Conservation (phyloP, 1,140 invertebrate genomes). For the Luehdorfia chinensis region DNA sequence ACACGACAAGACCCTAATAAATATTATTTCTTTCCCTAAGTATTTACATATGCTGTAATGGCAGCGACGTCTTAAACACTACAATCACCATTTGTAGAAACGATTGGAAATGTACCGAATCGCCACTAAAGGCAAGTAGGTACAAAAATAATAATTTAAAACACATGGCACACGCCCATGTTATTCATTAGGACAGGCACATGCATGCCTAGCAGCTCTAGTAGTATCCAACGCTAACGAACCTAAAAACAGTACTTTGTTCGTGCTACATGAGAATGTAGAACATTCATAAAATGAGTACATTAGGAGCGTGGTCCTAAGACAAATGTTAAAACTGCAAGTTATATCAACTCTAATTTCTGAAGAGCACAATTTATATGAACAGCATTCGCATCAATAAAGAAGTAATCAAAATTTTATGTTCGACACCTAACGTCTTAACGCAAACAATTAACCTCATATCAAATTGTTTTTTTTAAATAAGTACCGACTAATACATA, state of each 20-base stretch:
- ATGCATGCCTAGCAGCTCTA: not conserved
- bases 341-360: not conserved
- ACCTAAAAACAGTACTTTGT: conserved; percentile 8
- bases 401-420: too few species aligned
- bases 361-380: not conserved
- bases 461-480: not conserved
- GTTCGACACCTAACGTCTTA: not conserved
- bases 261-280: not conserved
- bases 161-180: not conserved
- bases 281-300: not conserved
- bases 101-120: not conserved
- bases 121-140: not conserved
- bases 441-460: not conserved
- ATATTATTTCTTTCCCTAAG: conserved; percentile 39
- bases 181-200: not conserved
- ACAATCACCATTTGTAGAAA: conserved; percentile 32
- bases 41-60: conserved; percentile 60
- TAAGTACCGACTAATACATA: conserved; percentile 7
- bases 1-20: conserved; percentile 47
- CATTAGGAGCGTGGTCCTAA: not conserved
- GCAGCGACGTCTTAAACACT: conserved; percentile 48
- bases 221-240: not conserved
- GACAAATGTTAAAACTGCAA: not conserved
- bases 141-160: too few species aligned
- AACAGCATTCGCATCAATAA: not conserved